phyloP scores from a whole-genome alignment of 2,888 invertebrate species.

The Emmelina monodactyla region DNA sequence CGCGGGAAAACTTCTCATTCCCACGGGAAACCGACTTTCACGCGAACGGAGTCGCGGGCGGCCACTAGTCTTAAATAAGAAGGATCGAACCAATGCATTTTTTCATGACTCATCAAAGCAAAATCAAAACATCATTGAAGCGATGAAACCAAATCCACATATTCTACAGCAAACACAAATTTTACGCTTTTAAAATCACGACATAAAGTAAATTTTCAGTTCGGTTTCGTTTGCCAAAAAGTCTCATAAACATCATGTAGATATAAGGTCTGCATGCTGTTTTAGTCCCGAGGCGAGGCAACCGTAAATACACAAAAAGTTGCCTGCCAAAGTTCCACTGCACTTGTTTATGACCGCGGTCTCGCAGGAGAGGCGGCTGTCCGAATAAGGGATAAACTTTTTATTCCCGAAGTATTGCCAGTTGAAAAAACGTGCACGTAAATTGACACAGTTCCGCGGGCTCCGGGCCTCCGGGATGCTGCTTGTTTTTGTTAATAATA shows the following conservation, averaged over 20 bases:
- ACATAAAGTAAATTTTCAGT: slow-evolving; percentile 22
- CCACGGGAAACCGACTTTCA: no score
- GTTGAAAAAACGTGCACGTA: not conserved
- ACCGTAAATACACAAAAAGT: slow-evolving; percentile 53
- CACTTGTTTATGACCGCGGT: slow-evolving; percentile 51
- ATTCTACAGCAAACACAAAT: not conserved
- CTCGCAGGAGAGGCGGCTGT: slow-evolving; percentile 29
- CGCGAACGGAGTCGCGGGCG: no score
- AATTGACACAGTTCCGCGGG: not conserved
- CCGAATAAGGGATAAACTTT: slow-evolving; percentile 29
- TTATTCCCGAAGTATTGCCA: slow-evolving; percentile 1
- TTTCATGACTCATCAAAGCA: slow-evolving; percentile 2
- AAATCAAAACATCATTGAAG: not conserved
- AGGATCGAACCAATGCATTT: slow-evolving; percentile 25
- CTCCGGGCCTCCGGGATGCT: no score
- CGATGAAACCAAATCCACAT: not conserved
- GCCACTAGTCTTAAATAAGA: no score
- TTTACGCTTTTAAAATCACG: slow-evolving; percentile 3
- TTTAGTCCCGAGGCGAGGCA: slow-evolving; percentile 24
- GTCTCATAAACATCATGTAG: slow-evolving; percentile 23
- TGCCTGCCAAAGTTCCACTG: slow-evolving; percentile 50
- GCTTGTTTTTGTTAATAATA: no score
- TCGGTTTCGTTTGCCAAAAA: slow-evolving; percentile 35
- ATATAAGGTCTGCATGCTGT: slow-evolving; percentile 24
- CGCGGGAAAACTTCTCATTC: no score